Evolutionary conservation across 1,140 invertebrate genomes (phyloP).

Genomic region (Heliconius congener): DNA sequence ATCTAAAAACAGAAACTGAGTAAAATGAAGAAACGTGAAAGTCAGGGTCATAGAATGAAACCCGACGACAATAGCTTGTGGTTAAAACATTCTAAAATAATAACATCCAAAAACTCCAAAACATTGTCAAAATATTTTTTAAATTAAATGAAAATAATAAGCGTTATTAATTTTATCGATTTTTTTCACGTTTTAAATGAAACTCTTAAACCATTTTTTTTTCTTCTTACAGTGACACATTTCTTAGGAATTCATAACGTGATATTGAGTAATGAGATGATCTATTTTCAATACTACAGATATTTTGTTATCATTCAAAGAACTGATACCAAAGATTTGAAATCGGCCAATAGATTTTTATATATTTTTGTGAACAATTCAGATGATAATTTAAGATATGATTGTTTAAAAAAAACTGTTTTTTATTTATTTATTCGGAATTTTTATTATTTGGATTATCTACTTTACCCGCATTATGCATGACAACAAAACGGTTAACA

Average conservation of each 20-base stretch:
- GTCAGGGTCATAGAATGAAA: constrained; percentile 6
- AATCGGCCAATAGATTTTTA: not conserved
- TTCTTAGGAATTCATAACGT: constrained; percentile 15
- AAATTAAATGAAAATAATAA: no score
- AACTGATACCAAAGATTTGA: not conserved
- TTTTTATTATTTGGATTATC: no score
- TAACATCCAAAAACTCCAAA: not conserved
- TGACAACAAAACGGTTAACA: no score
- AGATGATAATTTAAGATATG: not conserved
- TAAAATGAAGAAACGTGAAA: constrained; percentile 11
- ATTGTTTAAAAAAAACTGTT: not conserved
- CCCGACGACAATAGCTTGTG: not conserved
- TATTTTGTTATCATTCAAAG: not conserved
- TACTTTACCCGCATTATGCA: no score
- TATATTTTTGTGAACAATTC: not conserved
- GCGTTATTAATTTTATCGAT: no score
- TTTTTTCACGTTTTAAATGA: no score
- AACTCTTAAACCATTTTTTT: no score
- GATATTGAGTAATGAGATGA: constrained; percentile 8
- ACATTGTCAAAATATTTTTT: not conserved
- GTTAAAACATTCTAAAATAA: not conserved
- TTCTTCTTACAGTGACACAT: not conserved
- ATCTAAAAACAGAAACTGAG: not conserved
- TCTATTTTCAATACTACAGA: constrained; percentile 6
- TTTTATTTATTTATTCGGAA: no score